Evolutionary conservation across 2,113 vertebrate genomes (phyloP).

Genomic region (Otus sunia): DNA sequence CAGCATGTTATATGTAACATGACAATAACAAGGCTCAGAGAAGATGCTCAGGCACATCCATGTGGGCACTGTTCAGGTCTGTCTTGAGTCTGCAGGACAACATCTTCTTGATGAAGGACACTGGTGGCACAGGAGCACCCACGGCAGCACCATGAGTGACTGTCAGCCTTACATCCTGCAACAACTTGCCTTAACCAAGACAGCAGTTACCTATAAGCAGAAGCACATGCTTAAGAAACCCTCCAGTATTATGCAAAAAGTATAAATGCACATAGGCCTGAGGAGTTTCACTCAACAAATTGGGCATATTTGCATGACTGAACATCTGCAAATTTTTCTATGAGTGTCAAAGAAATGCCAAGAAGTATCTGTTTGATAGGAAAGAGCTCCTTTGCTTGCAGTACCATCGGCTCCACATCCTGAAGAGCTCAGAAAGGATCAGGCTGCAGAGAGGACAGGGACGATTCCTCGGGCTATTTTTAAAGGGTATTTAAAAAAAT

Average conservation of each 20-base stretch:
- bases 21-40: background rate
- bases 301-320: background rate
- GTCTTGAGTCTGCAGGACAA: background rate
- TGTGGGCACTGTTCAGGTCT: background rate
- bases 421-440: background rate
- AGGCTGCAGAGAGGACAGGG: background rate
- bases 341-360: background rate
- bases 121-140: rapidly evolving
- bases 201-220: background rate
- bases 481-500: conserved; percentile 49
- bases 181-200: background rate
- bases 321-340: background rate
- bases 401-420: rapidly evolving
- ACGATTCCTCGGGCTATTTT: background rate
- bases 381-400: background rate
- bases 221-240: background rate
- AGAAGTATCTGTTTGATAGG: background rate
- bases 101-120: background rate
- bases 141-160: too few relatives aligned
- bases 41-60: background rate
- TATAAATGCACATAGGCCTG: background rate
- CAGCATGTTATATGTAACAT: rapidly evolving
- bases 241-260: background rate
- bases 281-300: background rate
- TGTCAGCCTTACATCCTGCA: background rate